phyloP scores from a whole-genome alignment of 2,797 vertebrate species.

The Bradypus variegatus region DNA sequence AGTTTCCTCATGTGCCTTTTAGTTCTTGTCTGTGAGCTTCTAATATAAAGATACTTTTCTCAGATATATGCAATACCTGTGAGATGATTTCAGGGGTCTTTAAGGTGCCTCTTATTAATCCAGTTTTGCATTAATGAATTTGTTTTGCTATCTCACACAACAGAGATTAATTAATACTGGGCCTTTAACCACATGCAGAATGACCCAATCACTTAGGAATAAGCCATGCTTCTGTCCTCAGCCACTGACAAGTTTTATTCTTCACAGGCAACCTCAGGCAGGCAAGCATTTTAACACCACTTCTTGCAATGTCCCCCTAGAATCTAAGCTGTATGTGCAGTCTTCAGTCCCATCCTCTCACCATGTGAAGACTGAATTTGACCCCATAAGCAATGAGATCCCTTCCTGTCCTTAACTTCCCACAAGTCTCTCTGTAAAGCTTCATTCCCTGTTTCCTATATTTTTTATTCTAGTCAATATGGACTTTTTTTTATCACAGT shows the following conservation, averaged over 20 bases:
- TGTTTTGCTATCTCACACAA: not conserved
- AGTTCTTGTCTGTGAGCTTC: not conserved
- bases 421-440: not conserved
- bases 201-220: not conserved
- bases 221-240: not conserved
- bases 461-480: not conserved
- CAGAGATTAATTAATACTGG: not conserved
- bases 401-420: not conserved
- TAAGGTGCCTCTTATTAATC: not conserved
- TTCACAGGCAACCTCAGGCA: not conserved
- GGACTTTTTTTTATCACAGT: not conserved
- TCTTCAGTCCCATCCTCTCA: not conserved
- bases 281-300: not conserved
- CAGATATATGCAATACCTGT: not conserved
- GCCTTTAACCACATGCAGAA: not conserved
- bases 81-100: not conserved
- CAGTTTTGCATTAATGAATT: not conserved
- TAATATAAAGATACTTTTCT: not conserved
- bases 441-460: no score
- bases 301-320: not conserved
- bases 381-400: not conserved
- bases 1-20: not conserved
- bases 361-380: not conserved
- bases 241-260: not conserved
- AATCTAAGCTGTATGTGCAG: not conserved